Base-by-base conservation (phyloP, 2,797 vertebrate genomes). In the Schizothorax lantsangensis region DNA sequence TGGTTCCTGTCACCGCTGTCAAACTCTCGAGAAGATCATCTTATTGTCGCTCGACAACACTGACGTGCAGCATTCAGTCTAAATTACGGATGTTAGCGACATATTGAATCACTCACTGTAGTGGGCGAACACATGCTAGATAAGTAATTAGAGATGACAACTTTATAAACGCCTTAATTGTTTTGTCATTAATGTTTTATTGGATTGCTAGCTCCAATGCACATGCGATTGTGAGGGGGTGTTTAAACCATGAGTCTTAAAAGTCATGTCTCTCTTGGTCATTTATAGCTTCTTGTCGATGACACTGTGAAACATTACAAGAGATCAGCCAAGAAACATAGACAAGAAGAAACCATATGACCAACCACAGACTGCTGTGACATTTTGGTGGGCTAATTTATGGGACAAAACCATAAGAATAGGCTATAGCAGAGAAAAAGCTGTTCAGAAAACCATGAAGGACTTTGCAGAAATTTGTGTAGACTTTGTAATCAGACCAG, bases 141-240 rank as follows among this genome's bases (percentile, higher is more conserved):
- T 68, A 71, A 71, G 66, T 52, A 40, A 57, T 88, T 87, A 62
- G 43, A 21, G 4, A n/a, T 54, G 74, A 75, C 81, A 62, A n/a
- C 30, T 86, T 81, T 69, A 81, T 86, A 75, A 75, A 54, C 78
- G 43, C 19, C 79, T 64, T 71, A 7, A 71, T 72, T 49, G 68
- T 62, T 62, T 59, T 81, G 77, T 71, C 66, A 47, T 84, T 84
- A 79, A 81, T 85, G 74, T 85, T 85, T 85, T 57, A 79, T 54
- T 62, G 66, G 33, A 45, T 83, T 26, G 11, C 54, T 19, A 23
- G 26, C 43, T 74, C 19, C 9, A 40, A 6, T 21, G 38, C 26
- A 7, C 47, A 17, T n/a, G 10, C 17, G 17, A 36, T 43, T 73
- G 78, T 81, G 59, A 77, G 36, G 30, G 43, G 26, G 14, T 69